Evolutionary conservation across 2,113 vertebrate genomes (phyloP), one percentile per base, ranked within the genome.

Genomic region (Sinocyclocheilus anshuiensis): DNA sequence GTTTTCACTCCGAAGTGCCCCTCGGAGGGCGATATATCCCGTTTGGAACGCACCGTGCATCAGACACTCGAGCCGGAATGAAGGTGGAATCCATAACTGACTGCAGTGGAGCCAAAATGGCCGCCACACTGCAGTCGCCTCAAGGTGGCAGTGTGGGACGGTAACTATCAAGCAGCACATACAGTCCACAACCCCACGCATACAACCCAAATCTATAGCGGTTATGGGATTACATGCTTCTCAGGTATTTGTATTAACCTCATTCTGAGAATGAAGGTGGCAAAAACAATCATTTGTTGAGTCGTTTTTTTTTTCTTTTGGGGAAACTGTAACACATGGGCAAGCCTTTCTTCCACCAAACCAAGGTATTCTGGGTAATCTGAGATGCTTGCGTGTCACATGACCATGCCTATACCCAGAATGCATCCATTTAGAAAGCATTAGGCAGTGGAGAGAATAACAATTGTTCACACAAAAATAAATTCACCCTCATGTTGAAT

Each of bases 221-320:
- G 12, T 48, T 53, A 48, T 61, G 7, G n/a, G 77, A 11, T 50
- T 26, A 50, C 80, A 82, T 33, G 80, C 63, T 26, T 29, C 9
- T 1, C 15, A 13, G 63, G 63, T 69, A 26, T 82, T 69, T 69
- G n/a, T 33, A 8, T 13, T 36, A 9, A 61, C 77, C 42, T 80
- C 55, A 80, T 77, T 65, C 83, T 13, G 42, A 67, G 53, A 84
- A 87, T 57, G 81, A 67, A 50, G 61, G 77, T 75, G 74, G 33
- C 26, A 45, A 53, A 69, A 5, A 42, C 39, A 57, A 53, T 42
- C 72, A 85, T 87, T 87, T 87, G 86, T 83, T 83, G 86, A 87
- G 86, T 87, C 63, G 4, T 71, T 50, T 50, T 50, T 11, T 42
- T 11, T 1, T 50, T 50, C 50, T 22, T 50, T 10, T 11, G 8